A percentile compares a stretch with the other conserved stretches of the same genome.
phyloP scores from a whole-genome alignment of 2,888 invertebrate genomes.

The Mimas tiliae region DNA sequence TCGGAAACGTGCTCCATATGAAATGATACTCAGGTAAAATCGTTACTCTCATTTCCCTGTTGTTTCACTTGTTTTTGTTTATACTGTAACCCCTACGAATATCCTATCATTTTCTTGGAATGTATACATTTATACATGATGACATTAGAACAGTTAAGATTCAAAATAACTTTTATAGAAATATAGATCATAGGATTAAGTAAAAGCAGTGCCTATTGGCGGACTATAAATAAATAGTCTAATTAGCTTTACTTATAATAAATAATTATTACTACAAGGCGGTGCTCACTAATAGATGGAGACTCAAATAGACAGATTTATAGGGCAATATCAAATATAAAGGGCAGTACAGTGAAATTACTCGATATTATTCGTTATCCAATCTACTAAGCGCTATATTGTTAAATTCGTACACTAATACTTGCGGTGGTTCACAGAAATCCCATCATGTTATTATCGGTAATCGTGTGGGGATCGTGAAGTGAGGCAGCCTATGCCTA shows the following conservation, averaged over 20 bases:
- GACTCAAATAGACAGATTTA: background rate
- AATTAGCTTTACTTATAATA: background rate
- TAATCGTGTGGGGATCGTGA: slow-evolving; percentile 30
- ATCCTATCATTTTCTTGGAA: background rate
- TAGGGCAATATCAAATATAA: background rate
- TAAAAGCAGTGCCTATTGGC: background rate
- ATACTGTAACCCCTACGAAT: slow-evolving; percentile 27
- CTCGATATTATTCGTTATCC: background rate
- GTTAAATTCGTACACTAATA: background rate
- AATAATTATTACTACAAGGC: background rate
- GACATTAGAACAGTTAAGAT: background rate
- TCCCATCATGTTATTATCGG: slow-evolving; percentile 29
- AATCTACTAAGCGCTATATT: background rate
- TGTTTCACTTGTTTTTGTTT: slow-evolving; percentile 40
- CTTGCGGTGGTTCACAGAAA: background rate
- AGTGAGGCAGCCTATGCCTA: slow-evolving; percentile 5
- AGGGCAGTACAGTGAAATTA: background rate
- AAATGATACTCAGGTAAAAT: slow-evolving; percentile 48
- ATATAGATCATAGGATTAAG: background rate
- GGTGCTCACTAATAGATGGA: background rate
- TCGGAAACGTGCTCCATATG: slow-evolving; percentile 42
- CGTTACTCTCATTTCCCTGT: slow-evolving; percentile 45
- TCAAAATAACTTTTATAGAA: background rate
- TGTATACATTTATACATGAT: slow-evolving; percentile 8
- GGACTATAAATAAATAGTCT: background rate